Percentiles rank a stretch among this genome's conserved stretches.
These are phyloP conservation scores for Drosophila picticornis DNA, from an alignment of 2,888 invertebrate genomes.

Conservation along the genomic window DNA sequence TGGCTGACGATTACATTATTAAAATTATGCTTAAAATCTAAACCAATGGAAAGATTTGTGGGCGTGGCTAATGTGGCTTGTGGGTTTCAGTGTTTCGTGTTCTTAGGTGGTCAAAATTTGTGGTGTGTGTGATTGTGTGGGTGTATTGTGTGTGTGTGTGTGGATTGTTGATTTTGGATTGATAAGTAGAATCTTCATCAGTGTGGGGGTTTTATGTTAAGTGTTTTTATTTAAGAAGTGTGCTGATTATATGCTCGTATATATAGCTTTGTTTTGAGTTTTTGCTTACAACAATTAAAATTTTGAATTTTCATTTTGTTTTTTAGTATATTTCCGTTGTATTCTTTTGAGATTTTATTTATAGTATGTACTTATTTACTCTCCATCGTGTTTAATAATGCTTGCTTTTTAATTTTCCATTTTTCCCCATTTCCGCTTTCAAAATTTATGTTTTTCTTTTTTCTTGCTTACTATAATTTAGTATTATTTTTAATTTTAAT, in stretches of 20 bases:
- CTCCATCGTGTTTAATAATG: constrained; percentile 51
- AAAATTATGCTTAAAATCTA: constrained; percentile 83
- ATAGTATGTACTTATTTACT: constrained; percentile 43
- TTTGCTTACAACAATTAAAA: constrained; percentile 82
- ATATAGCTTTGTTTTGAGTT: constrained; percentile 60
- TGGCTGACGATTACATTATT: constrained; percentile 76
- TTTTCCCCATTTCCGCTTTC: constrained; percentile 44
- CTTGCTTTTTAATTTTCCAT: constrained; percentile 32
- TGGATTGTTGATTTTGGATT: constrained; percentile 18
- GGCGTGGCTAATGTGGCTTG: constrained; percentile 35
- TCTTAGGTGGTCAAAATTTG: constrained; percentile 57
- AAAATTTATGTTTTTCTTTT: constrained; percentile 43
- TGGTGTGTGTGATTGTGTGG: constrained; percentile 11
- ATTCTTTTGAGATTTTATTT: constrained; percentile 41
- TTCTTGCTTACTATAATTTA: constrained; percentile 63
- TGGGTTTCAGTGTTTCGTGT: constrained; percentile 47
- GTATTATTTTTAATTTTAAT: constrained; percentile 65
- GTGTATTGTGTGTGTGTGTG: constrained; percentile 18
- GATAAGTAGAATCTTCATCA: constrained; percentile 28
- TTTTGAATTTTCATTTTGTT: constrained; percentile 76
- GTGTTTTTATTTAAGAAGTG: constrained; percentile 53
- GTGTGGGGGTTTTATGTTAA: constrained; percentile 30
- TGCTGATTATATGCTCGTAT: constrained; percentile 66
- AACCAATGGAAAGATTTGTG: constrained; percentile 78
- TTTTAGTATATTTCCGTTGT: constrained; percentile 58